These are phyloP conservation scores for Pangasianodon hypophthalmus DNA, from an alignment of 2,113 vertebrate species.

Conservation along the genomic window DNA sequence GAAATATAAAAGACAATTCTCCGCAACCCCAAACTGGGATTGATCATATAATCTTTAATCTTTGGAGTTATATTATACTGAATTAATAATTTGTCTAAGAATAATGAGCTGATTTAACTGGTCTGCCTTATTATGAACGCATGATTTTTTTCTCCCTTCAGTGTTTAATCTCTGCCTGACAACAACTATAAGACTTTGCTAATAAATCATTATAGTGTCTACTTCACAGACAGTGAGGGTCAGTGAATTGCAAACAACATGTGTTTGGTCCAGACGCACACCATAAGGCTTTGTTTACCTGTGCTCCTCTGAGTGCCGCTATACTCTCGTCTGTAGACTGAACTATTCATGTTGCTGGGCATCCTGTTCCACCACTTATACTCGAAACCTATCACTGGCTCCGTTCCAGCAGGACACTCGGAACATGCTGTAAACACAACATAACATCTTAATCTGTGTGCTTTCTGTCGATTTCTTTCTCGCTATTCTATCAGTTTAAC, in stretches of 20 bases:
- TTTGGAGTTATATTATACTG: neutral
- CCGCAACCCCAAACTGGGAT: neutral
- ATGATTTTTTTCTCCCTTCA: neutral
- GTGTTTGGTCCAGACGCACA: constrained; percentile 9
- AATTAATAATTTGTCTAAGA: neutral
- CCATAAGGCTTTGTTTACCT: constrained; percentile 69
- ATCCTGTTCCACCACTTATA: constrained; percentile 98
- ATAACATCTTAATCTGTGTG: neutral
- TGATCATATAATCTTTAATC: neutral
- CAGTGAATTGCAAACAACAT: constrained; percentile 9
- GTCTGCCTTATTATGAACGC: neutral
- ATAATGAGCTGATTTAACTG: neutral
- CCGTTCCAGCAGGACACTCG: constrained; percentile 84
- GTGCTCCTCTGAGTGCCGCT: constrained; percentile 78
- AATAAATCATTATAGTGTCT: neutral
- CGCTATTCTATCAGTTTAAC: constrained; percentile 1
- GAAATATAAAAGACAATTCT: neutral
- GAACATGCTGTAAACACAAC: constrained; percentile 75
- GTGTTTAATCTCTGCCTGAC: neutral
- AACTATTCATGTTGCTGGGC: constrained; percentile 89
- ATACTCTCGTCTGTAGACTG: constrained; percentile 77
- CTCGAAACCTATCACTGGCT: constrained; percentile 84
- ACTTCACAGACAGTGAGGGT: constrained; percentile 2
- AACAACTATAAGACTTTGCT: neutral
- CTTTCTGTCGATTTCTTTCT: neutral